phyloP scores from a whole-genome alignment of 2,113 vertebrate genomes.

The Malurus cyaneus region DNA sequence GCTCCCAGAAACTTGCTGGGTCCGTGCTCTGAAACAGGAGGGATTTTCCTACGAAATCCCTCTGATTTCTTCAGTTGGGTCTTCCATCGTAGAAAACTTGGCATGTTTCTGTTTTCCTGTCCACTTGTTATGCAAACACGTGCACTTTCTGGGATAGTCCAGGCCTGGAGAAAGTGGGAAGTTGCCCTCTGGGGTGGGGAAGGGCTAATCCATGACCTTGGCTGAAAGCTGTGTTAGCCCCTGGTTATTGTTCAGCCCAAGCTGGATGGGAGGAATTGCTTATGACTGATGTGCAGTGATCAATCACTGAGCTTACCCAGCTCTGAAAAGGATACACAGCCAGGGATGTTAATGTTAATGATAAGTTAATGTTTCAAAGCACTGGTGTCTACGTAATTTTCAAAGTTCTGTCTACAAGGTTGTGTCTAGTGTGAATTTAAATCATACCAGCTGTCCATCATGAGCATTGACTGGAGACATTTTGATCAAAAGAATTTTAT shows the following conservation, averaged over 20 bases:
- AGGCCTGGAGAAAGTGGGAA: neutral
- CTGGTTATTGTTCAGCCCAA: neutral
- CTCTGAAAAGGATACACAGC: neutral
- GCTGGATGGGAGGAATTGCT: neutral
- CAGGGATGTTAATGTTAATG: too few species aligned
- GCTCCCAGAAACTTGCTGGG: neutral
- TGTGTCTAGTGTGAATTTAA: neutral
- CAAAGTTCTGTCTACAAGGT: neutral
- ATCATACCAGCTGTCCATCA: neutral
- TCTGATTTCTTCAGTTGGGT: neutral
- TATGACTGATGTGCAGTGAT: constrained; percentile 19
- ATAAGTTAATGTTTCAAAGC: neutral
- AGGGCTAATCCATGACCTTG: constrained; percentile 19
- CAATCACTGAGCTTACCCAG: neutral
- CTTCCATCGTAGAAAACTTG: neutral
- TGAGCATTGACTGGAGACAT: neutral
- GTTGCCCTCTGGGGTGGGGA: neutral
- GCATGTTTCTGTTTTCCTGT: neutral
- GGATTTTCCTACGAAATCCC: neutral
- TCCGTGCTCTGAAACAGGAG: neutral
- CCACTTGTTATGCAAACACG: neutral
- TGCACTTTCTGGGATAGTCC: neutral
- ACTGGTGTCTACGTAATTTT: neutral
- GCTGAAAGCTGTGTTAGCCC: neutral
- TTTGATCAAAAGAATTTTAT: neutral